Evolutionary conservation across 2,113 vertebrate genomes (phyloP), one percentile per base, ranked within the genome.

Genomic region (Phalacrocorax aristotelis): DNA sequence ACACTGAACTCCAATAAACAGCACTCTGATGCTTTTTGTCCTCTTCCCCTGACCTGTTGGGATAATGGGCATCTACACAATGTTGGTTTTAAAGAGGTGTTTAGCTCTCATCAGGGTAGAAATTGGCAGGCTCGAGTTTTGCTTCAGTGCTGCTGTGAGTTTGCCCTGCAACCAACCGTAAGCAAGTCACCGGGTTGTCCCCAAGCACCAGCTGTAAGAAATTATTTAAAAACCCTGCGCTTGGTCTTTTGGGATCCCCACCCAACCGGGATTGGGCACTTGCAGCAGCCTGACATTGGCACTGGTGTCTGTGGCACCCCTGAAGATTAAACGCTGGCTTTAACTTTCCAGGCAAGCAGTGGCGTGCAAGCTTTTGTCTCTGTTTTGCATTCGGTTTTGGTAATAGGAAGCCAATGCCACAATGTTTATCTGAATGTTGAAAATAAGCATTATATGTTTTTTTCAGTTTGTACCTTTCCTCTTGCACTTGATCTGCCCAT

Each of bases 401-500:
- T 11, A 12, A 27, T 12, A 85, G 36, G 52, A 61, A 93, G 44
- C n/a, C 1, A 1, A 48, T 40, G 21, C 46, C 46, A 38, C 8
- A 36, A 60, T 23, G 51, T 44, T 68, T 17, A 25, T 32, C n/a
- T 34, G 17, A 46, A 22, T 52, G 44, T 7, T 51, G 52, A 58
- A 42, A 70, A n/a, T 19, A 36, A 70, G 76, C 10, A 6, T n/a
- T 32, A 34, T 25, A 1, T 44, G 3, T 27, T 19, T 62, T 62
- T 52, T 32, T 5, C 48, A 23, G 5, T 52, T 61, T 38, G 9
- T 46, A 15, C 51, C 76, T 18, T 80, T 61, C 46, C 18, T 49
- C 44, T 46, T 19, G 29, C 4, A 0, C 52, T 70, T 25, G 18
- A 11, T 57, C 29, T 52, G 38, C 34, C 8, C 2, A 0, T 34